Evolutionary conservation across 2,113 vertebrate species (phyloP).

Genomic region (Phycodurus eques): DNA sequence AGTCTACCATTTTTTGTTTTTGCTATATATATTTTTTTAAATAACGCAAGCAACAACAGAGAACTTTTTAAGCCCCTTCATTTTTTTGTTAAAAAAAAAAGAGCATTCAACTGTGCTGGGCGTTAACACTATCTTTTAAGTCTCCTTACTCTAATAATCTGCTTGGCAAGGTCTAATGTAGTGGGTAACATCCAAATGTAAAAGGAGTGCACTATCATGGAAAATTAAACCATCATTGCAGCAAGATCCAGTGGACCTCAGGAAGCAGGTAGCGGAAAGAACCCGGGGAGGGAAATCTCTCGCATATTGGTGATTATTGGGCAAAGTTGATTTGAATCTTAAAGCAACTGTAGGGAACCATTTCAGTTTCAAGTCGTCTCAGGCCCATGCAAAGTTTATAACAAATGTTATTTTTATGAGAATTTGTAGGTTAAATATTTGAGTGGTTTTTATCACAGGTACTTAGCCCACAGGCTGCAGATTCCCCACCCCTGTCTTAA

Average conservation of each 20-base stretch:
- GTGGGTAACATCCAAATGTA: not conserved
- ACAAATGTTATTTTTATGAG: too few species aligned
- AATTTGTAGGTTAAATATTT: too few species aligned
- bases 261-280: conserved; percentile 2
- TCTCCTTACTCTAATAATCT: not conserved
- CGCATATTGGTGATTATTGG: not conserved
- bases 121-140: not conserved
- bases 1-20: conserved; percentile 15
- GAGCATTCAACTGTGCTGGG: not conserved
- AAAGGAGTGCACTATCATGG: not conserved
- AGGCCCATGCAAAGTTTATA: too few species aligned
- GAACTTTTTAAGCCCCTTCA: not conserved
- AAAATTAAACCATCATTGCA: not conserved
- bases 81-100: not conserved
- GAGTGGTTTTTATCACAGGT: not conserved
- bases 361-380: too few species aligned
- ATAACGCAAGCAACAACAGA: conserved; percentile 15
- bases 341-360: not conserved
- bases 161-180: not conserved
- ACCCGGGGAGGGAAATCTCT: not conserved
- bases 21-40: conserved; percentile 19
- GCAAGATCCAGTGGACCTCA: conserved; percentile 4
- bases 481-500: not conserved
- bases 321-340: not conserved
- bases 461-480: not conserved